Evolutionary conservation across 2,113 vertebrate genomes (phyloP).

Genomic region (Dromiciops gliroides): DNA sequence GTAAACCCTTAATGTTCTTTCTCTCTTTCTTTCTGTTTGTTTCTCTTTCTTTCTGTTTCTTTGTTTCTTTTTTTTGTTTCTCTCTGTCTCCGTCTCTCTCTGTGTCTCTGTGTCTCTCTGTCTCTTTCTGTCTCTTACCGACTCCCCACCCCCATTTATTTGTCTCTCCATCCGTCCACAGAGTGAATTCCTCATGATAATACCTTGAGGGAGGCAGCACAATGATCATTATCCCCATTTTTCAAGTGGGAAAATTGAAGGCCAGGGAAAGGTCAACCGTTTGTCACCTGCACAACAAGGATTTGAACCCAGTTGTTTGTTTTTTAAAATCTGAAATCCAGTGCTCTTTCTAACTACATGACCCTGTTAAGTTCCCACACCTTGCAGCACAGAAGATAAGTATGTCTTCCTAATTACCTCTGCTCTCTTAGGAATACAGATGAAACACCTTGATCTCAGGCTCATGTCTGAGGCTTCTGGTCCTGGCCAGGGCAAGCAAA

Average conservation of each 20-base stretch:
- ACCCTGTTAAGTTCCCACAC: neutral
- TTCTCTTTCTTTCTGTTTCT: neutral
- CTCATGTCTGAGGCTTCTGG: neutral
- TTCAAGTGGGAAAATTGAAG: neutral
- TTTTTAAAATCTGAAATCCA: neutral
- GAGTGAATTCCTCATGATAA: neutral
- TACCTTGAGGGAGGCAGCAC: neutral
- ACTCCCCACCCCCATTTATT: neutral
- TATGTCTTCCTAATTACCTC: neutral
- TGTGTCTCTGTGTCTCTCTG: no score
- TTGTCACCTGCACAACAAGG: neutral
- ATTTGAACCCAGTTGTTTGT: neutral
- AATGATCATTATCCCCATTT: neutral
- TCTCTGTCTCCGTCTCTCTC: no score
- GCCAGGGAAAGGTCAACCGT: neutral
- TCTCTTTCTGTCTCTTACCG: no score
- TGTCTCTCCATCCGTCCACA: neutral
- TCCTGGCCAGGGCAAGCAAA: neutral
- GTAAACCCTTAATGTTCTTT: neutral
- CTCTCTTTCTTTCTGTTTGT: neutral
- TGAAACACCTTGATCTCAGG: neutral
- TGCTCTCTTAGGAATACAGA: neutral
- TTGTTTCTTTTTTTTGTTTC: no score
- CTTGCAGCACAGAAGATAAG: neutral
- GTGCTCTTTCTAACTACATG: neutral